phyloP scores from a whole-genome alignment of 1,140 invertebrate genomes.

The Scaptomyza graminum region DNA sequence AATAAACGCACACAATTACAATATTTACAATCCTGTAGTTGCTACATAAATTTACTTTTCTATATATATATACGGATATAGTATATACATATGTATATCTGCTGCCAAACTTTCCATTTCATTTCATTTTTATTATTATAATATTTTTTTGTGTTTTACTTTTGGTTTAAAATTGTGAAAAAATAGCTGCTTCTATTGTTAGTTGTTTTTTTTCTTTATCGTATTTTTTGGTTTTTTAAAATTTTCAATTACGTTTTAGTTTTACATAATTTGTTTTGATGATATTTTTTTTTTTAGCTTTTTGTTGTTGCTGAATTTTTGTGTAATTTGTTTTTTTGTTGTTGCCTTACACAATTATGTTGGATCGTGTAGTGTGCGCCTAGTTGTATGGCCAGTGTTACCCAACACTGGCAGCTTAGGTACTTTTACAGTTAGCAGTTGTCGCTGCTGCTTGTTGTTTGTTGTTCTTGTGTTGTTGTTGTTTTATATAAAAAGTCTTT shows the following conservation, averaged over 20 bases:
- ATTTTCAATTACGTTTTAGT: conserved; percentile 58
- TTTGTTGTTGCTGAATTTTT: conserved; percentile 14
- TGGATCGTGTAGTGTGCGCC: conserved; percentile 48
- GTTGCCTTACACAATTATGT: conserved; percentile 3
- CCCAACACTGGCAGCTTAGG: conserved; percentile 33
- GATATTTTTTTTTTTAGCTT: conserved; percentile 40
- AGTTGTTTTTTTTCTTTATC: conserved; percentile 50
- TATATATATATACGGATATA: conserved; percentile 20
- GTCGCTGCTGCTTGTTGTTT: conserved; percentile 34
- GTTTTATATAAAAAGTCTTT: conserved; percentile 82
- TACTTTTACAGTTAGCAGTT: conserved; percentile 39
- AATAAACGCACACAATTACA: conserved; percentile 68
- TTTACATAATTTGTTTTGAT: conserved; percentile 75
- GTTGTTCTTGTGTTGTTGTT: conserved; percentile 23
- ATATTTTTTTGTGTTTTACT: conserved; percentile 28
- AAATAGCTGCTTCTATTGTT: conserved; percentile 82
- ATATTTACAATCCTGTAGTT: conserved; percentile 65
- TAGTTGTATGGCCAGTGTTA: conserved; percentile 43
- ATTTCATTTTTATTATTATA: conserved; percentile 1
- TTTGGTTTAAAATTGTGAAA: conserved; percentile 79
- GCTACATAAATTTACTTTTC: conserved; percentile 39
- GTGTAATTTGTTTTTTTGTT: conserved; percentile 4
- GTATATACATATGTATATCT: conserved; percentile 28
- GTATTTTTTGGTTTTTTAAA: conserved; percentile 68
- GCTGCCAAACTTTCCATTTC: conserved; percentile 21